Evolutionary conservation across 2,113 vertebrate genomes (phyloP).

Genomic region (Marmota flaviventris): DNA sequence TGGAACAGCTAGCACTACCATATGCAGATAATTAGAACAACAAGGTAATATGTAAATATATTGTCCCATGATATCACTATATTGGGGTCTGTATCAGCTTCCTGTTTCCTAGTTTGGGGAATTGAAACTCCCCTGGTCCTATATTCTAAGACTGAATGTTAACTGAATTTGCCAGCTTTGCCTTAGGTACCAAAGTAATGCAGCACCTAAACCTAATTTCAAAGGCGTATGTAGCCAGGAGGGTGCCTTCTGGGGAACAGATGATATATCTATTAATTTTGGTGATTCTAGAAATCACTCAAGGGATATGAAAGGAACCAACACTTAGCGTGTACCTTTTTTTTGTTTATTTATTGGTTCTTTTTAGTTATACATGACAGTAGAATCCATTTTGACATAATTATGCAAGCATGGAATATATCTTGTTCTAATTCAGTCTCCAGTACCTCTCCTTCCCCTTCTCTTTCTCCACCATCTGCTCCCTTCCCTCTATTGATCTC

Average conservation of each 20-base stretch:
- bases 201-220: background rate
- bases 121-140: background rate
- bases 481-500: too few relatives aligned
- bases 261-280: background rate
- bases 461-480: too few relatives aligned
- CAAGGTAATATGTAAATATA: conserved; percentile 10
- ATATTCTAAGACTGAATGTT: background rate
- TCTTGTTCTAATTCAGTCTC: too few relatives aligned
- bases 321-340: background rate
- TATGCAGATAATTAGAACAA: conserved; percentile 31
- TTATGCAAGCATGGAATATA: too few relatives aligned
- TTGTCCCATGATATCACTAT: background rate
- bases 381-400: too few relatives aligned
- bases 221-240: background rate
- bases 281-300: background rate
- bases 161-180: conserved; percentile 2
- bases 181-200: background rate
- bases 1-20: background rate
- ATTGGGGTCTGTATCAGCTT: background rate
- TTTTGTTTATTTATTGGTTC: too few relatives aligned
- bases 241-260: background rate
- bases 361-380: too few relatives aligned
- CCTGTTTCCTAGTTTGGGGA: conserved; percentile 43
- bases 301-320: background rate
- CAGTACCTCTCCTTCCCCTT: too few relatives aligned